Base-by-base conservation (phyloP, 2,797 vertebrate genomes). In the Propithecus perrieri region DNA sequence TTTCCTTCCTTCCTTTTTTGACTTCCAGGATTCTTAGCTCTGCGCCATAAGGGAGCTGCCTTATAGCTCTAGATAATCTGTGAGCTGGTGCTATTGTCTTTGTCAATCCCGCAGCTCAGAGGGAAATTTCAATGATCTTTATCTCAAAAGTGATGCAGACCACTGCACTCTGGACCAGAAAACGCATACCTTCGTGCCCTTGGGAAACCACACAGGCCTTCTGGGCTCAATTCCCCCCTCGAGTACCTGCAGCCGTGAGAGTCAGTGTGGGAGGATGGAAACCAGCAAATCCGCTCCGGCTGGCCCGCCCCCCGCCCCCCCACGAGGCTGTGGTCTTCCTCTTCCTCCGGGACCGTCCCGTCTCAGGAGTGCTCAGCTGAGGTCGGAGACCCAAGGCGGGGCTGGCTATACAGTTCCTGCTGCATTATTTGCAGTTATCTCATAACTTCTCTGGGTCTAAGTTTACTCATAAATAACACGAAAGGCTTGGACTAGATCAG, bases 291-390 rank as follows among this genome's bases (percentile, higher is more conserved):
- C n/a, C 17, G 1, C 26, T 26, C 84, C 63, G 18, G 4, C 24
- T 48, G 48, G 53, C n/a, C n/a, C 13, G 10, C 67, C 6, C 41
- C 6, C 41, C 41, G 38, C 3, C 41, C 41, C 41, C 41, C 41
- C 6, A n/a, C n/a, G 0, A 0, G 1, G n/a, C 7, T 14, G 7
- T 57, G 17, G 61, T 14, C 75, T n/a, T 41, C 57, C 7, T 28
- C 26, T 7, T n/a, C 13, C 41, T 53, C 50, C 6, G 5, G 28
- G 10, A 4, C 7, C 22, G 35, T 61, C n/a, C 20, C 7, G 1
- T 69, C 67, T 12, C 38, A 43, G 26, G 43, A 85, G 61, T 41
- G 20, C 24, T 53, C 1, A 53, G 14, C n/a, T 4, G 17, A 81
- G 48, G 53, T 12, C 17, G 12, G 75, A 81, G 38, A 46, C 13